Conservation (phyloP, 2,797 vertebrate species). For the Pachyuromys duprasi region DNA sequence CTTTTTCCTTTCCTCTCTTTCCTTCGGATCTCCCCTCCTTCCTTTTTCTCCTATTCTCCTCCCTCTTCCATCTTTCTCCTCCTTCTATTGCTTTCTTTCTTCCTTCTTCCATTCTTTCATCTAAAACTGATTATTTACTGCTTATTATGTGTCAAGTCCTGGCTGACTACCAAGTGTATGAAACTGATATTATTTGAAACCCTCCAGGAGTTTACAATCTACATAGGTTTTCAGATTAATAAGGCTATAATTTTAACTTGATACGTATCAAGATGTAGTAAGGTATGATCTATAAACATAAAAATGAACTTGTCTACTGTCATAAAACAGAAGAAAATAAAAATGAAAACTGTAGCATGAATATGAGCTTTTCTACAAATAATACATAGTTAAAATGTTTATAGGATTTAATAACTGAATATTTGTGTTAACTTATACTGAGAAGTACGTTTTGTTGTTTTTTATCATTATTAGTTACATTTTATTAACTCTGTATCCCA, state of each 20-base stretch:
- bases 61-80: not conserved
- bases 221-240: not conserved
- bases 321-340: slow-evolving; percentile 36
- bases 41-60: no score
- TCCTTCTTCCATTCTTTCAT: not conserved
- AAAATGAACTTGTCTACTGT: slow-evolving; percentile 2
- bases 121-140: slow-evolving; percentile 25
- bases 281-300: not conserved
- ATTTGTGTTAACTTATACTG: slow-evolving; percentile 12
- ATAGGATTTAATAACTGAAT: slow-evolving; percentile 25
- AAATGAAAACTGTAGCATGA: not conserved
- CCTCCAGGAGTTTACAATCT: not conserved
- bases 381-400: not conserved
- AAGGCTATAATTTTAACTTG: not conserved
- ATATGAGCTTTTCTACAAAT: not conserved
- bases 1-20: not conserved
- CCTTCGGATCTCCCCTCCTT: no score
- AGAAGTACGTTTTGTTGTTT: slow-evolving; percentile 46
- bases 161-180: not conserved
- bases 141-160: not conserved
- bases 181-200: not conserved
- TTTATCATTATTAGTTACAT: no score
- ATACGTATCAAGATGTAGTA: slow-evolving; percentile 21
- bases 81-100: not conserved
- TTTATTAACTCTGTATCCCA: no score